phyloP scores from a whole-genome alignment of 1,140 invertebrate genomes.

The Formica exsecta region DNA sequence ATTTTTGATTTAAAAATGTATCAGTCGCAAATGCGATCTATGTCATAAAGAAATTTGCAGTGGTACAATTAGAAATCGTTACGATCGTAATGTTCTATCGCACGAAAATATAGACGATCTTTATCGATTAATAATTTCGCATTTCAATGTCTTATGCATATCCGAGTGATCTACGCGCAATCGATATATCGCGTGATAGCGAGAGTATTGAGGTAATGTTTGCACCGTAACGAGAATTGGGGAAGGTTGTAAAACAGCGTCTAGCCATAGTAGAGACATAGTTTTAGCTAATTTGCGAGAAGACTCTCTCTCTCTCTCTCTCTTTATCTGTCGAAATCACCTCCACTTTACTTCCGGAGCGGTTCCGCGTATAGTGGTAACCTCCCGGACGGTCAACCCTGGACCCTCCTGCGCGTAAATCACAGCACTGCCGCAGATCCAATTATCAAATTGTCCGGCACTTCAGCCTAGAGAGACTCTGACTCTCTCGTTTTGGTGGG shows the following conservation, averaged over 20 bases:
- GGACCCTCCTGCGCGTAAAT: conserved; percentile 81
- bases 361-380: conserved; percentile 48
- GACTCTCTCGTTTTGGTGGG: conserved; percentile 28
- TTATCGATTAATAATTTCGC: not conserved
- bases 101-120: not conserved
- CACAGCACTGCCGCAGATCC: conserved; percentile 80
- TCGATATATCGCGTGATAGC: not conserved
- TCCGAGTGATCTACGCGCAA: not conserved
- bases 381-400: conserved; percentile 75
- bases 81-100: not conserved
- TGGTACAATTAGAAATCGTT: not conserved
- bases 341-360: conserved; percentile 62
- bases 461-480: conserved; percentile 67
- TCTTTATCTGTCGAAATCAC: conserved; percentile 56
- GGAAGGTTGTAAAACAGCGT: conserved; percentile 75
- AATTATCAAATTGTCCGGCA: conserved; percentile 85
- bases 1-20: too few relatives aligned
- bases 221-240: conserved; percentile 63
- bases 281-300: conserved; percentile 79
- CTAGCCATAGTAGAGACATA: conserved; percentile 69
- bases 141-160: not conserved
- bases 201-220: not conserved
- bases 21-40: not conserved
- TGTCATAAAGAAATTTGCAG: not conserved
- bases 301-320: conserved; percentile 55